These are phyloP conservation scores for Drosophila obscura DNA, from an alignment of 1,140 invertebrate species.

Conservation along the genomic window DNA sequence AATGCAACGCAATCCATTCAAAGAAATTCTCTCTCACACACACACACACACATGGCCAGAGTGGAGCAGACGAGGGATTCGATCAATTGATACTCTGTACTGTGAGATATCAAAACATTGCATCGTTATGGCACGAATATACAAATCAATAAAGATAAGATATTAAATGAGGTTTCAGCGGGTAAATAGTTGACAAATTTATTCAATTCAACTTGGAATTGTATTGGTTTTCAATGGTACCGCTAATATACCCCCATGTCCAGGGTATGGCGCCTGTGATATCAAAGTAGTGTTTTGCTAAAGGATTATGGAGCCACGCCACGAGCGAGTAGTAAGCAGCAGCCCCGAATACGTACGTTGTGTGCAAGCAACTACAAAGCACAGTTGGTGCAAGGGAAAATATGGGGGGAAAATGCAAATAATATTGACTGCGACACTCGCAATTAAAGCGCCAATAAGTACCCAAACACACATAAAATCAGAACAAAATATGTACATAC, in stretches of 20 bases:
- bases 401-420: conserved; percentile 28
- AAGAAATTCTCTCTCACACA: conserved; percentile 58
- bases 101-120: too few species aligned
- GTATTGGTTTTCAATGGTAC: too few species aligned
- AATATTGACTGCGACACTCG: conserved; percentile 39
- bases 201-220: too few species aligned
- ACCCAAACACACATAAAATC: conserved; percentile 26
- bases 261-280: conserved; percentile 10
- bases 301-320: conserved; percentile 5
- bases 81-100: conserved; percentile 21
- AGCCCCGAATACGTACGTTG: not conserved
- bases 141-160: too few species aligned
- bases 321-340: not conserved
- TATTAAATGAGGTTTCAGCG: too few species aligned
- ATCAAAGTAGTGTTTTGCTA: conserved; percentile 18
- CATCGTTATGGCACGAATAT: too few species aligned
- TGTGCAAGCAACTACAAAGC: conserved; percentile 11
- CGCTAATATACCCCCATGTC: not conserved
- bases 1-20: conserved; percentile 75
- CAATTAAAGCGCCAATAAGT: conserved; percentile 44
- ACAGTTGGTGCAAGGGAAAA: conserved; percentile 14
- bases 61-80: conserved; percentile 13
- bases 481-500: conserved; percentile 51
- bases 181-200: too few species aligned
- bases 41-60: conserved; percentile 18